Percentiles rank a stretch among this genome's conserved stretches.
These are phyloP conservation scores for Bombus terrestris DNA, from an alignment of 1,140 invertebrate genomes.

Conservation along the genomic window DNA sequence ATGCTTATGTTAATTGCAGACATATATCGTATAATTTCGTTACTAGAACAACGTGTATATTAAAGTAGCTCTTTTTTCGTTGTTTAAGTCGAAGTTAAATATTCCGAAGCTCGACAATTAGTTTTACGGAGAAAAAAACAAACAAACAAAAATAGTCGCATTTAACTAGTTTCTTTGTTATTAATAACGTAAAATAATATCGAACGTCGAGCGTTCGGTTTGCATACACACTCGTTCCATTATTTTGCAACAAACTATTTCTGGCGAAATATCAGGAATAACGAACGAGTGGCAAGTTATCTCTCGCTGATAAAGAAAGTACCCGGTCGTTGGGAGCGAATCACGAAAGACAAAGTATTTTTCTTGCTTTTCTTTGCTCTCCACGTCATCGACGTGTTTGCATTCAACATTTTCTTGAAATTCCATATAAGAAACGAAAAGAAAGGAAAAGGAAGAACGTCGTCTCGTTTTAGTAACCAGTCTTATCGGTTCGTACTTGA, in stretches of 20 bases:
- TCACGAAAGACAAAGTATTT: background rate
- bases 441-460: background rate
- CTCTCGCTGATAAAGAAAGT: constrained; percentile 19
- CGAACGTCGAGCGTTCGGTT: too few species aligned
- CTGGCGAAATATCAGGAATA: constrained; percentile 30
- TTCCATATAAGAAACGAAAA: background rate
- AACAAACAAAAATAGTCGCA: too few species aligned
- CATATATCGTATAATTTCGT: too few species aligned
- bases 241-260: constrained; percentile 13
- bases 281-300: constrained; percentile 15
- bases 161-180: too few species aligned
- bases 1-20: background rate
- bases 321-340: background rate
- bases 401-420: background rate
- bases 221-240: background rate
- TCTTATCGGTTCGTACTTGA: background rate
- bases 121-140: too few species aligned
- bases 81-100: too few species aligned
- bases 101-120: too few species aligned
- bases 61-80: too few species aligned
- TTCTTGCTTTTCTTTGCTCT: background rate
- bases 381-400: background rate
- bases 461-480: background rate
- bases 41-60: too few species aligned
- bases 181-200: too few species aligned